phyloP scores from a whole-genome alignment of 2,113 vertebrate species.

The Phalacrocorax pelagicus region DNA sequence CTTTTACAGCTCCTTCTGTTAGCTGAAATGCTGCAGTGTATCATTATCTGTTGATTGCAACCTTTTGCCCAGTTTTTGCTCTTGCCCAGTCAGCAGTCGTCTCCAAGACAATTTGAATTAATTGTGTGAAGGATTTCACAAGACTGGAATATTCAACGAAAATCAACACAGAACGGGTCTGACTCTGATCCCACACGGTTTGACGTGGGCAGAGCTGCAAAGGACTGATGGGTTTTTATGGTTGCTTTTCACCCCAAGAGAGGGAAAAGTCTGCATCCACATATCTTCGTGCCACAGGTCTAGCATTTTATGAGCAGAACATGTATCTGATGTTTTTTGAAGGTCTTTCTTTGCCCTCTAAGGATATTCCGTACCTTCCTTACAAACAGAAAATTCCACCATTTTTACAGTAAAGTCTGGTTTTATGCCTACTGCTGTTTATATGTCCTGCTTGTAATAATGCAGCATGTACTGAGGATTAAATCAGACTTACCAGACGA shows the following conservation, averaged over 20 bases:
- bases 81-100: not conserved
- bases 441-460: not conserved
- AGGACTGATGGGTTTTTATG: not conserved
- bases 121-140: not conserved
- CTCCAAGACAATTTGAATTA: not conserved
- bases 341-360: not conserved
- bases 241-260: not conserved
- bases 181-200: not conserved
- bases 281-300: not conserved
- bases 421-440: not conserved
- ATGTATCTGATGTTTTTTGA: not conserved
- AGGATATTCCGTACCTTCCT: not conserved
- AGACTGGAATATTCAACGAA: not conserved
- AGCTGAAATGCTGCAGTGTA: not conserved
- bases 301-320: not conserved
- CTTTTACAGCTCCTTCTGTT: not conserved
- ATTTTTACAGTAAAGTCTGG: not conserved
- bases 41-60: not conserved
- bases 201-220: not conserved
- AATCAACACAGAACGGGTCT: not conserved
- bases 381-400: not conserved
- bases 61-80: not conserved
- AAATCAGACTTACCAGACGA: not conserved
- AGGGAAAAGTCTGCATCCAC: not conserved
- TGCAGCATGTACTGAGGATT: not conserved